Base-by-base conservation (phyloP, 2,797 vertebrate genomes). In the Rhyacichthys aspro region DNA sequence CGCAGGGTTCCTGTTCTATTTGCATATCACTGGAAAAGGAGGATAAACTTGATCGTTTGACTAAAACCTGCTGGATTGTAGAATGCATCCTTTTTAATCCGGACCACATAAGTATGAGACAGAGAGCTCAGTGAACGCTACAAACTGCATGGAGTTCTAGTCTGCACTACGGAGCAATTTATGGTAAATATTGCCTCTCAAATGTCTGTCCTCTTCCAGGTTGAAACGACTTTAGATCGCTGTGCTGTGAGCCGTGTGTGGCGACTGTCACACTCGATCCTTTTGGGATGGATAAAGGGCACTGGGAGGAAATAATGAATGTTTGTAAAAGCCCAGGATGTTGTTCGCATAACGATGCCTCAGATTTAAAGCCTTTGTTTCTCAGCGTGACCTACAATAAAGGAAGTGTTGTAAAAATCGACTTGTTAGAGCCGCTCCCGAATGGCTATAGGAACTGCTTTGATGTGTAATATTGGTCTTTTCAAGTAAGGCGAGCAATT, bases 71-170 rank as follows among this genome's bases (percentile, higher is more conserved):
- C 72, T 83, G 83, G 82, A 86, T 87, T 79, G 65, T 67, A 77
- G 74, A 78, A 92, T 92, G 91, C 87, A 84, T 88, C 82, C 63
- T 67, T 76, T 89, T 76, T 91, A 83, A 90, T 82, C 81, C 69
- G 74, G 77, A 84, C 55, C 70, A 18, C 81, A 79, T 67, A 85
- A 81, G 81, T 86, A 62, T 79, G 81, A 89, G 74, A 74, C 86
- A 82, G 88, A 86, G 76, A 76, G 72, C 63, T 79, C 82, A 69
- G 79, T 83, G 80, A 82, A 72, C 63, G 81, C 82, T 77, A 72
- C 87, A 62, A 83, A 76, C 89, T 90, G 90, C 88, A 91, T 92
- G 91, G 91, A 90, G 84, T 76, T 90, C 74, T 91, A 93, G 90
- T 81, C 86, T 76, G 81, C 86, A 91, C 83, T 54, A 86, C 81